Conservation (phyloP, 2,888 invertebrate genomes). For the Thera britannica region DNA sequence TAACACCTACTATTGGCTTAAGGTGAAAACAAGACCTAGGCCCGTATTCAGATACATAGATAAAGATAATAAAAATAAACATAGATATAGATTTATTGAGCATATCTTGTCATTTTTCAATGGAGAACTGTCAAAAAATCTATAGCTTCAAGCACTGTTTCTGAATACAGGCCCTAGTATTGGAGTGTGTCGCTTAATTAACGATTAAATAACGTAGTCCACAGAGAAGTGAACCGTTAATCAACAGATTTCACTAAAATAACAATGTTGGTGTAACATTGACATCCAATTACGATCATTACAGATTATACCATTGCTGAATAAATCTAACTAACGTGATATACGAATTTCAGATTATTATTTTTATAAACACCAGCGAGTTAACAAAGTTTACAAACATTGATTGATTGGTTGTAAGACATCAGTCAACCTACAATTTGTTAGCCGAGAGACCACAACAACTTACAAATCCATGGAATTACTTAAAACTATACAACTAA, state of each 20-base stretch:
- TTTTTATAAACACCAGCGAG: constrained; percentile 60
- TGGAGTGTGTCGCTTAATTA: constrained; percentile 64
- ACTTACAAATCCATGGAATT: constrained; percentile 36
- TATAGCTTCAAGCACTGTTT: too few relatives aligned
- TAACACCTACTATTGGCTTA: constrained; percentile 4
- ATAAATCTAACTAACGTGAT: constrained; percentile 61
- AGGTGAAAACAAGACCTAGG: constrained; percentile 46
- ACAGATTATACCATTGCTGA: constrained; percentile 60
- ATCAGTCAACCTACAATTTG: constrained; percentile 5
- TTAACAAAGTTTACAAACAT: constrained; percentile 69
- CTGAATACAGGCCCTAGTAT: constrained; percentile 57
- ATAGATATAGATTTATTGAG: too few relatives aligned
- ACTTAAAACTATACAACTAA: constrained; percentile 60
- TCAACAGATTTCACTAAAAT: constrained; percentile 42
- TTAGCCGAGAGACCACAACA: constrained; percentile 22
- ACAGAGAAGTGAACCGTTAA: constrained; percentile 21
- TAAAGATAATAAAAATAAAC: too few relatives aligned
- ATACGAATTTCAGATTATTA: constrained; percentile 61
- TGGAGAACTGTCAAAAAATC: too few relatives aligned
- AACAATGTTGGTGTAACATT: constrained; percentile 34
- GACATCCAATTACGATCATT: constrained; percentile 48
- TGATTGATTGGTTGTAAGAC: constrained; percentile 53
- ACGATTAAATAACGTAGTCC: constrained; percentile 55
- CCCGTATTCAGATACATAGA: too few relatives aligned
- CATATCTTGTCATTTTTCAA: constrained; percentile 23